phyloP scores from a whole-genome alignment of 1,140 invertebrate species.

The Chlorops oryzae region DNA sequence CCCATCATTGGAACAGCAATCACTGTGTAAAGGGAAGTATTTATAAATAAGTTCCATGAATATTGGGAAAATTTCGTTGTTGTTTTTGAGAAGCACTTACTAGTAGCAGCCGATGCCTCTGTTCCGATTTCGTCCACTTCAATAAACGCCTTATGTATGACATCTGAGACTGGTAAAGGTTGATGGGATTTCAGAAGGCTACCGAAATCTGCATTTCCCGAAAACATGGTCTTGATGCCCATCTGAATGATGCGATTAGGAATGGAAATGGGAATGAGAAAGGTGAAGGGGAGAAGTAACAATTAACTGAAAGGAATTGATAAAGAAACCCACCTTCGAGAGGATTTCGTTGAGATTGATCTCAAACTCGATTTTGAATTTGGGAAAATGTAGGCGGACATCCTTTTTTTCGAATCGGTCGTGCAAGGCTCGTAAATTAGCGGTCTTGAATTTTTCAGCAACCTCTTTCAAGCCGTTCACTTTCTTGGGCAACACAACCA shows the following conservation, averaged over 20 bases:
- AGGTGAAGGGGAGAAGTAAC: neutral
- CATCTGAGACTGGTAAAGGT: constrained; percentile 28
- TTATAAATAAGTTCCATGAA: too few species aligned
- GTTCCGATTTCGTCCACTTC: constrained; percentile 66
- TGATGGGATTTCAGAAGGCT: neutral
- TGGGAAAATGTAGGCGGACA: constrained; percentile 52
- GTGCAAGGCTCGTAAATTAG: constrained; percentile 25
- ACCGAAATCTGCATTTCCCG: constrained; percentile 6
- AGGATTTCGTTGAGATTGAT: constrained; percentile 47
- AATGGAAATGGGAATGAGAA: neutral
- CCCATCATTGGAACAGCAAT: too few species aligned
- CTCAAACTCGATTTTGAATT: constrained; percentile 53
- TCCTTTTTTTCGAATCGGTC: constrained; percentile 26
- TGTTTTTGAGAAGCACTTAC: too few species aligned
- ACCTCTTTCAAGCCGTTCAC: constrained; percentile 49
- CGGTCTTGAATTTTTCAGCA: constrained; percentile 42
- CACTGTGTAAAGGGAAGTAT: too few species aligned
- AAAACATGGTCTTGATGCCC: constrained; percentile 1
- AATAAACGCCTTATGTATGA: constrained; percentile 63
- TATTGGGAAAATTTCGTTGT: too few species aligned
- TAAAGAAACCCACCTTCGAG: neutral
- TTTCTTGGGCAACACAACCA: constrained; percentile 55
- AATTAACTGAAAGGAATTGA: neutral
- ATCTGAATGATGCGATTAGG: neutral
- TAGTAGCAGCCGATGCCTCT: constrained; percentile 58